Conservation (phyloP, 2,797 vertebrate species). For the Pangasius djambal region DNA sequence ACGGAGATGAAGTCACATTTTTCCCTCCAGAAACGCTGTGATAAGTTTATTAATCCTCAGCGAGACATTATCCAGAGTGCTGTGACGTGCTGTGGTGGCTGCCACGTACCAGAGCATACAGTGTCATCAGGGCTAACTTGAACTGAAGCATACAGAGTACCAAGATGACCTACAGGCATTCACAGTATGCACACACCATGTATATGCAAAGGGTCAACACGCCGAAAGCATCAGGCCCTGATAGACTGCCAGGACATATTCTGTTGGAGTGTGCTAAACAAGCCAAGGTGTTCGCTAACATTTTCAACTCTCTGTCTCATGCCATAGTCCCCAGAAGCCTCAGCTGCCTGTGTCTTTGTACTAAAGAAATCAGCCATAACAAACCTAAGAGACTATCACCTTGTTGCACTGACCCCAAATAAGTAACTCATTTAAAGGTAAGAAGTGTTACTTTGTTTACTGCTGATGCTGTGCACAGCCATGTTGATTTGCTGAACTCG, state of each 20-base stretch:
- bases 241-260: background rate
- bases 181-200: background rate
- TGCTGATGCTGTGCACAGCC: background rate
- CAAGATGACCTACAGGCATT: background rate
- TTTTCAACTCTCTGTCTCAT: background rate
- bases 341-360: background rate
- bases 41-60: background rate
- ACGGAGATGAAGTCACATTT: background rate
- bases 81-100: background rate
- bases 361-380: background rate
- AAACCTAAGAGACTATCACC: background rate
- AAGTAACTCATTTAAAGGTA: background rate
- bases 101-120: background rate
- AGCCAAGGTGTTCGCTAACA: background rate
- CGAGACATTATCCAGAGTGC: background rate
- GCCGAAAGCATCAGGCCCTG: background rate
- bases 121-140: background rate
- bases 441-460: background rate
- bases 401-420: background rate
- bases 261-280: background rate
- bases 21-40: background rate
- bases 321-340: background rate
- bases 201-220: background rate
- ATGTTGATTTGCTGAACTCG: background rate
- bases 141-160: background rate